Conservation (phyloP, 2,888 invertebrate genomes). For the Drosophila neutralis region DNA sequence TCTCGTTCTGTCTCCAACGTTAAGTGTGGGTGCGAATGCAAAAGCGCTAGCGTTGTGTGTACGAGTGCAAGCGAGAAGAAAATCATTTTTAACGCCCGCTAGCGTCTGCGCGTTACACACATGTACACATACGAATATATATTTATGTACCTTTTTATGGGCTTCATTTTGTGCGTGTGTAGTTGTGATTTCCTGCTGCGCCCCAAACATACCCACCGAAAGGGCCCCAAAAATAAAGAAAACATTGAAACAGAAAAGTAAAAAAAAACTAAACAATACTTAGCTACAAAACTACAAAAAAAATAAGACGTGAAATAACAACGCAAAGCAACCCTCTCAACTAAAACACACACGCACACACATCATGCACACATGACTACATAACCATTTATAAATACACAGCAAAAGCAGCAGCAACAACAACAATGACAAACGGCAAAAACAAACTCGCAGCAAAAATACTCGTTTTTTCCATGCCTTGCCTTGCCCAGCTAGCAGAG, state of each 20-base stretch:
- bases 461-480: slow-evolving; percentile 77
- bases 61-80: slow-evolving; percentile 30
- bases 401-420: slow-evolving; percentile 40
- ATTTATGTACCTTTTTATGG: slow-evolving; percentile 45
- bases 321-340: slow-evolving; percentile 66
- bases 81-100: slow-evolving; percentile 36
- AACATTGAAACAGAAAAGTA: slow-evolving; percentile 14
- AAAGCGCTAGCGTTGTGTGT: slow-evolving; percentile 4
- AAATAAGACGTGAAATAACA: slow-evolving; percentile 59
- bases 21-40: slow-evolving; percentile 27
- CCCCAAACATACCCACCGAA: slow-evolving; percentile 61
- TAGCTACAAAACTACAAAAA: slow-evolving; percentile 69
- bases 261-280: slow-evolving; percentile 12
- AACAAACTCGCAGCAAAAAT: slow-evolving; percentile 67
- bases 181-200: slow-evolving; percentile 75
- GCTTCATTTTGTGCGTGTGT: slow-evolving; percentile 60
- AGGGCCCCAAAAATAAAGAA: slow-evolving; percentile 48
- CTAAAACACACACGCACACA: slow-evolving; percentile 22
- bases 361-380: slow-evolving; percentile 64
- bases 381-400: slow-evolving; percentile 77
- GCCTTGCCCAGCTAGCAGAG: slow-evolving; percentile 60
- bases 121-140: slow-evolving; percentile 16
- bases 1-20: slow-evolving; percentile 2
- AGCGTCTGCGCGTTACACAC: slow-evolving; percentile 52
- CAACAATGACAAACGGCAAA: slow-evolving; percentile 62